Conservation (phyloP, 2,888 invertebrate species). For the Furcula furcula region DNA sequence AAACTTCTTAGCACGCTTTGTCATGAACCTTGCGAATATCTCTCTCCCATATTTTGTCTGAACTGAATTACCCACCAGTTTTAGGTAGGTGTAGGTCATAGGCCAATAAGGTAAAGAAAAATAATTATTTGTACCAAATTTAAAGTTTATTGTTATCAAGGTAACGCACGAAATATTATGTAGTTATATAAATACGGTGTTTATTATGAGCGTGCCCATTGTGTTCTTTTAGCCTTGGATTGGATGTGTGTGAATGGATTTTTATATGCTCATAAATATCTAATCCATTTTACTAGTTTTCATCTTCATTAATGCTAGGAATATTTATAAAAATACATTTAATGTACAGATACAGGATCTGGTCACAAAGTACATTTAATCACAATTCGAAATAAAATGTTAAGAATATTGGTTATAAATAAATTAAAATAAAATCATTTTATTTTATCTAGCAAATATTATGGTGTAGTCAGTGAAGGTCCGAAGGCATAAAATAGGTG, state of each 20-base stretch:
- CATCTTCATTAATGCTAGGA: too few species aligned
- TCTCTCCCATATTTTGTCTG: conserved; percentile 4
- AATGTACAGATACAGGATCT: too few species aligned
- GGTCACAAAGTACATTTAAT: too few species aligned
- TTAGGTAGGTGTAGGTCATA: conserved; percentile 15
- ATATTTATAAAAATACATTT: too few species aligned
- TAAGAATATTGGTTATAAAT: too few species aligned
- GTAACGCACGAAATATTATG: conserved; percentile 2
- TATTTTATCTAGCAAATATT: too few species aligned
- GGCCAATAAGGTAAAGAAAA: conserved; percentile 7
- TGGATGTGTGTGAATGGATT: conserved; percentile 29
- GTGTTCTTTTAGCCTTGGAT: conserved; percentile 46
- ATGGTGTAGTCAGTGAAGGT: too few species aligned
- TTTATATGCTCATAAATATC: conserved; percentile 24
- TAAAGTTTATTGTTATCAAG: conserved; percentile 6
- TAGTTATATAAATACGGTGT: conserved; percentile 5
- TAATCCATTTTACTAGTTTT: conserved; percentile 10
- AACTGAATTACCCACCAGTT: conserved; percentile 10
- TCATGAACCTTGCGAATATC: conserved; percentile 7
- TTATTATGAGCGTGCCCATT: conserved; percentile 31
- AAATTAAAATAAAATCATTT: too few species aligned
- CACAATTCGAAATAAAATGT: too few species aligned
- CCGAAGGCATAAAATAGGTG: too few species aligned
- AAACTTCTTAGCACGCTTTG: conserved; percentile 1
- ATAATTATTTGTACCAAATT: conserved; percentile 4